Percentiles rank a stretch among this genome's conserved stretches.
Conservation (phyloP, 2,888 invertebrate species). For the Trichopria drosophilae region DNA sequence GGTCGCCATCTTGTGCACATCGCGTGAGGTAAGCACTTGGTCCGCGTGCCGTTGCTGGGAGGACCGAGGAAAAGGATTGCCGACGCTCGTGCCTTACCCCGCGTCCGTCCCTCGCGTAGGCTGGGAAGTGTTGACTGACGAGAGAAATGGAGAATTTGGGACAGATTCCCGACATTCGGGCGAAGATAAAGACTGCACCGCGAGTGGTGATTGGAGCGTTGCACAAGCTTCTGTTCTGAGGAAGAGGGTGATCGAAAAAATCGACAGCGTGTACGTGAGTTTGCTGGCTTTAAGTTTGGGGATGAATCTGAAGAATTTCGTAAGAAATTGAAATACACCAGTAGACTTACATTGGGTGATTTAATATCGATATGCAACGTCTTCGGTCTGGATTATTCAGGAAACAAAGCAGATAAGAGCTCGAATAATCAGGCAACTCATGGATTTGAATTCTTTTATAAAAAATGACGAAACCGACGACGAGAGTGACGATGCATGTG, state of each 20-base stretch:
- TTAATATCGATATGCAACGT: slow-evolving; percentile 7
- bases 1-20: no score
- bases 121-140: no score
- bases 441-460: neutral
- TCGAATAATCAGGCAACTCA: neutral
- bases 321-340: slow-evolving; percentile 9
- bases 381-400: slow-evolving; percentile 4
- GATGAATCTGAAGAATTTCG: slow-evolving; percentile 19
- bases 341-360: slow-evolving; percentile 1
- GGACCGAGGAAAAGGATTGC: no score
- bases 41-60: no score
- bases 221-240: slow-evolving; percentile 11
- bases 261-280: slow-evolving; percentile 9
- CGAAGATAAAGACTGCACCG: no score
- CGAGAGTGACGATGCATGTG: neutral
- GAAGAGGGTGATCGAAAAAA: slow-evolving; percentile 15
- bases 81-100: no score
- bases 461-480: no score
- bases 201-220: neutral
- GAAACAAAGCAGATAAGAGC: slow-evolving; percentile 4
- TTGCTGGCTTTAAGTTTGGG: slow-evolving; percentile 10
- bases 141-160: no score
- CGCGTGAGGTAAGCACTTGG: no score
- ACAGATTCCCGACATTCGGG: no score
- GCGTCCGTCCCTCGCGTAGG: no score